phyloP scores from a whole-genome alignment of 2,113 vertebrate species.

The Pelusios castaneus region DNA sequence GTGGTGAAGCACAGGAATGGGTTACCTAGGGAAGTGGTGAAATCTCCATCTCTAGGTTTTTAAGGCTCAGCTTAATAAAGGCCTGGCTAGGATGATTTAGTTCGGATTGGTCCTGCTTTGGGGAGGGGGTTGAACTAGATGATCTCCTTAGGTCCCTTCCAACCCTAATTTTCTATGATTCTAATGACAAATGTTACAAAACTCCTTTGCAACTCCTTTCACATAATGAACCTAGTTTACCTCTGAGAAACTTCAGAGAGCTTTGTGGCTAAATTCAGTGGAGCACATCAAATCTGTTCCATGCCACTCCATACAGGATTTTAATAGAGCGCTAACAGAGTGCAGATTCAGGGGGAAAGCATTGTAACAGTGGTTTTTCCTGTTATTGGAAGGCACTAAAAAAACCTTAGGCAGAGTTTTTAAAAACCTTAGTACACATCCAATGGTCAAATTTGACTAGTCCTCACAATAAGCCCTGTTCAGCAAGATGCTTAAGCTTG shows the following conservation, averaged over 20 bases:
- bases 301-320: neutral
- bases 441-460: neutral
- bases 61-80: too few species aligned
- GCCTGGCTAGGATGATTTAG: too few species aligned
- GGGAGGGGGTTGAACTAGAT: too few species aligned
- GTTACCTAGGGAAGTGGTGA: too few species aligned
- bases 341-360: neutral
- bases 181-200: neutral
- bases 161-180: too few species aligned
- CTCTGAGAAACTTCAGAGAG: neutral
- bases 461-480: neutral
- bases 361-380: neutral
- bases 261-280: neutral
- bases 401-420: neutral
- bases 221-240: neutral
- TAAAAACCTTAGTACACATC: neutral
- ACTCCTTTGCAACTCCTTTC: neutral
- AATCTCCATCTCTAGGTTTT: too few species aligned
- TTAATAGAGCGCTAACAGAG: neutral
- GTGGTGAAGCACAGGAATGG: too few species aligned
- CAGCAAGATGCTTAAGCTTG: neutral
- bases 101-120: too few species aligned
- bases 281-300: neutral
- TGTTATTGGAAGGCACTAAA: neutral
- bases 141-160: too few species aligned